Base-by-base conservation (phyloP, 1,140 invertebrate genomes). In the Aricia agestis region DNA sequence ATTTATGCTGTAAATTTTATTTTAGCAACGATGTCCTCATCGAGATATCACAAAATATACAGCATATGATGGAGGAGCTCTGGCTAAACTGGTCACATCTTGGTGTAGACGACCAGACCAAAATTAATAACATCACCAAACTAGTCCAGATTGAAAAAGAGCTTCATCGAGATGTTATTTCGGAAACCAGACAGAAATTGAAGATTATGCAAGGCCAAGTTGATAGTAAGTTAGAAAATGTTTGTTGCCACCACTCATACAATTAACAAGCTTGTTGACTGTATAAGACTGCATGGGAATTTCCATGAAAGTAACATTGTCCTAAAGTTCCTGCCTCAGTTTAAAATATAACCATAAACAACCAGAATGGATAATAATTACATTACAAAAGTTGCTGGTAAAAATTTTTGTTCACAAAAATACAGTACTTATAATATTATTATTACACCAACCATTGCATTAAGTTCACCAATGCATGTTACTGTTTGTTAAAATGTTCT, bases 51-150 rank as follows among this genome's bases (percentile, higher is more conserved):
- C 73, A 84, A 45, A 88, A 87, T 75, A 74, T 89, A 45, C 79
- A 82, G 25, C 68, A 73, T 17, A 82, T 90, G 79, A 91, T 91
- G 89, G 81, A 88, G 68, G 83, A 90, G 36, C 75, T 91, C 2
- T 91, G 89, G 89, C 68, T 84, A 13, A 90, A 86, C 73, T 91
- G 89, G 89, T 88, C 87, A 7, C 87, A 91, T 73, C 77, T 91
- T 0, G 89, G 89, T 18, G 86, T 91, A 5, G 86, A 87, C 57
- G 76, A 89, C 66, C 66, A 72, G 41, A 82, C 82, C 10, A 91
- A 91, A 77, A 70, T 84, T 10, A 81, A 78, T 65, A 82, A 90
- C 66, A 87, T 90, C 6, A 78, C 74, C 0, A 85, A 86, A 71
- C 76, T 91, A 3, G 84, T 87, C 3, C 76, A 82, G 71, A 88